Conservation (phyloP, 2,113 vertebrate species). For the Psettodes erumei region DNA sequence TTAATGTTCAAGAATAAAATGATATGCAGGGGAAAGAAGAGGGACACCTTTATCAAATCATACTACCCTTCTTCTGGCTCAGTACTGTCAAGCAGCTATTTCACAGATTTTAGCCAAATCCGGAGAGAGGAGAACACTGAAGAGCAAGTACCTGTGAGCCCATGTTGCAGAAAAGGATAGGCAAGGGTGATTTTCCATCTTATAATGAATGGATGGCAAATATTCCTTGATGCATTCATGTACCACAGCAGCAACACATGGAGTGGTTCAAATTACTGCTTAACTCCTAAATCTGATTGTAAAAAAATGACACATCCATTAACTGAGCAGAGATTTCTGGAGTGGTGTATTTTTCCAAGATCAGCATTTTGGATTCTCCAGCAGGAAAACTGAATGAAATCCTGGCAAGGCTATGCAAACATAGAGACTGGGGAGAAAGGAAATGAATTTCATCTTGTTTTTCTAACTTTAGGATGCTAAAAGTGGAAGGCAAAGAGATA, state of each 20-base stretch:
- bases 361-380: conserved; percentile 26
- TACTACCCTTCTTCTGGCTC: conserved; percentile 2
- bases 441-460: conserved; percentile 27
- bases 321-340: conserved; percentile 23
- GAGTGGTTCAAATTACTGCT: conserved; percentile 56
- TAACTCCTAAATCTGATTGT: conserved; percentile 50
- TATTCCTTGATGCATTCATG: conserved; percentile 63
- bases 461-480: conserved; percentile 1
- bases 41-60: background rate
- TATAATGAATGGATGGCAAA: conserved; percentile 68
- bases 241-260: conserved; percentile 36
- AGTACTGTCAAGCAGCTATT: conserved; percentile 51
- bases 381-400: conserved; percentile 23
- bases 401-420: background rate
- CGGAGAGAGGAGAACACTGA: conserved; percentile 30
- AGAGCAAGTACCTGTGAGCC: conserved; percentile 43
- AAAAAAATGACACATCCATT: conserved; percentile 46
- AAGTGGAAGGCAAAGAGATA: conserved; percentile 10
- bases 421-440: background rate
- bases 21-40: background rate
- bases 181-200: conserved; percentile 56
- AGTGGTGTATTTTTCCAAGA: background rate
- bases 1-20: conserved; percentile 3
- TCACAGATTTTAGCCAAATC: conserved; percentile 64
- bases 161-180: conserved; percentile 14